Evolutionary conservation across 1,140 invertebrate species (phyloP).

Genomic region (Drosophila sucinea): DNA sequence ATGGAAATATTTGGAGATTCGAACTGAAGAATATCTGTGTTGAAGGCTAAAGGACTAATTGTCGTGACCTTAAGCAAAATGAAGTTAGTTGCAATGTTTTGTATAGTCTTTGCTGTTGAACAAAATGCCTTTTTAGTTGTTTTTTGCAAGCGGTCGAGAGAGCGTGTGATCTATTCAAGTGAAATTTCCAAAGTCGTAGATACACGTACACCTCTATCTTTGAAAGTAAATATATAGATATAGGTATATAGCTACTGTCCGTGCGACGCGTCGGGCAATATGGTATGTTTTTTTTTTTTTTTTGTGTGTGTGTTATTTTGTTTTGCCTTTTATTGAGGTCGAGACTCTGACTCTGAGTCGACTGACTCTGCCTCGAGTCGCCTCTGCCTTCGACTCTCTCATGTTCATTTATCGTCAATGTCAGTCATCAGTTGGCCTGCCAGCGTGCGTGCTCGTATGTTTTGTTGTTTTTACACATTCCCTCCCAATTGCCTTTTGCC

Average conservation of each 20-base stretch:
- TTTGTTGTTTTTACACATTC: constrained; percentile 74
- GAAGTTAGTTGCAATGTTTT: too few relatives aligned
- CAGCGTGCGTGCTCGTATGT: constrained; percentile 62
- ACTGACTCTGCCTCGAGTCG: background rate
- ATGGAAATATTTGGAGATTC: too few relatives aligned
- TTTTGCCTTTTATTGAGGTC: constrained; percentile 69
- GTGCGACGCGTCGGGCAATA: constrained; percentile 20
- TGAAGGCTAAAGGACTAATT: too few relatives aligned
- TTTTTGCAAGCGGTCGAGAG: background rate
- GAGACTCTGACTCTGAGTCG: constrained; percentile 24
- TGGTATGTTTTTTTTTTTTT: background rate
- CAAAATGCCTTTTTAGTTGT: too few relatives aligned
- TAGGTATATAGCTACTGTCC: constrained; percentile 15
- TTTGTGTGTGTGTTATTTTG: constrained; percentile 21
- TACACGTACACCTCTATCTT: constrained; percentile 23
- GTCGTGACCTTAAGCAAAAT: too few relatives aligned
- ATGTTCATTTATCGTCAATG: constrained; percentile 75
- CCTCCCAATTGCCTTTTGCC: constrained; percentile 40
- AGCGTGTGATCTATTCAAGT: constrained; percentile 31
- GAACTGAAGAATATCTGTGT: too few relatives aligned
- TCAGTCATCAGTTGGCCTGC: constrained; percentile 72
- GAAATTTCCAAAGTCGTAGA: constrained; percentile 37
- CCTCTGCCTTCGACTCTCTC: constrained; percentile 21
- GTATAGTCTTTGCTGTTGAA: too few relatives aligned
- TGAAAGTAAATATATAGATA: constrained; percentile 9